These are phyloP conservation scores for Protaetia brevitarsis DNA, from an alignment of 1,140 invertebrate genomes.

Conservation along the genomic window DNA sequence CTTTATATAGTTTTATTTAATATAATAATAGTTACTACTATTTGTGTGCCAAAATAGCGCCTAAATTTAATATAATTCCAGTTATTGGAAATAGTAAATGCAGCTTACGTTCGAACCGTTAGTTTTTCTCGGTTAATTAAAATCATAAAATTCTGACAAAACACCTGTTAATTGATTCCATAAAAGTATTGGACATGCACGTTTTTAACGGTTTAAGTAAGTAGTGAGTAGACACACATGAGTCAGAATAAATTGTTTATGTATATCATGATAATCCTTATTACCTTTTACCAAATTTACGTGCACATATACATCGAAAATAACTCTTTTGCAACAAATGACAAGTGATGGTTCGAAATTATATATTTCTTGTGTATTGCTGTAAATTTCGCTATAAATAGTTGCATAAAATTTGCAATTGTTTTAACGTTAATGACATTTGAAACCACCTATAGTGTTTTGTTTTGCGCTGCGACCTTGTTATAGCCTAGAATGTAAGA, in stretches of 20 bases:
- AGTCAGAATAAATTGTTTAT: no score
- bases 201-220: no score
- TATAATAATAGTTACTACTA: no score
- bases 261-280: no score
- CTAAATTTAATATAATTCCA: neutral
- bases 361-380: neutral
- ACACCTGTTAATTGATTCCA: conserved; percentile 9
- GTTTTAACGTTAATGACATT: neutral
- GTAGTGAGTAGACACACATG: no score
- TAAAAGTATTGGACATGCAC: neutral
- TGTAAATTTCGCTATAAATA: neutral
- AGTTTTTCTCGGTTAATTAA: neutral
- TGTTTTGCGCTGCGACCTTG: neutral
- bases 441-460: neutral
- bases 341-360: no score
- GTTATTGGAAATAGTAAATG: neutral
- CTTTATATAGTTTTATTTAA: neutral
- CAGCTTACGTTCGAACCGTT: neutral
- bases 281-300: no score
- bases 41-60: no score
- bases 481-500: neutral
- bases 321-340: no score
- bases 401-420: no score
- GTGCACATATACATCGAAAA: no score
- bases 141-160: neutral